A percentile compares a stretch with the other conserved stretches of the same genome.
phyloP scores from a whole-genome alignment of 2,797 vertebrate genomes.

The Anguilla anguilla region DNA sequence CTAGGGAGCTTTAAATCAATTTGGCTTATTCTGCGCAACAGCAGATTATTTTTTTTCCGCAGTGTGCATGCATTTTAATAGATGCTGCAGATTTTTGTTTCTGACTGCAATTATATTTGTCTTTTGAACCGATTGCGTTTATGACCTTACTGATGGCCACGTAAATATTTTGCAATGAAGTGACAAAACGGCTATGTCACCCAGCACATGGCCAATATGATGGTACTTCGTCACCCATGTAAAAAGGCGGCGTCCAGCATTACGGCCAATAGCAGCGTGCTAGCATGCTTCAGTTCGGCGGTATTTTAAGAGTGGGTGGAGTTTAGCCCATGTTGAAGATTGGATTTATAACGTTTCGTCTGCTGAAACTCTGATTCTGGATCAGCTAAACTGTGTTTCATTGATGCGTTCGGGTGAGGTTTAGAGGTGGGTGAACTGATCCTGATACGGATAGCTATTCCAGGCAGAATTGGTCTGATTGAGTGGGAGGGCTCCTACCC shows the following conservation, averaged over 20 bases:
- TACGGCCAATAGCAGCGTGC: conserved; percentile 16
- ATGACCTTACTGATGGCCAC: neutral
- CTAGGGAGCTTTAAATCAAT: too few species aligned
- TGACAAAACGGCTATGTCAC: neutral
- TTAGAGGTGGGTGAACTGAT: neutral
- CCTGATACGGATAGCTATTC: neutral
- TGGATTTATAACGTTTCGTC: neutral
- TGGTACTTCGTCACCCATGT: neutral
- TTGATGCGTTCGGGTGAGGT: too few species aligned
- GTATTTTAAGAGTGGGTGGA: neutral
- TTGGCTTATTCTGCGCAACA: neutral
- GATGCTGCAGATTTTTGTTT: neutral
- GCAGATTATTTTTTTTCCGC: neutral
- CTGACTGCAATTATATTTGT: neutral
- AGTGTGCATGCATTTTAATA: neutral
- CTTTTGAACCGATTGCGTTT: neutral
- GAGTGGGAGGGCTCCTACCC: conserved; percentile 29
- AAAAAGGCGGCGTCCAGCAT: neutral
- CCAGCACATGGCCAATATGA: neutral
- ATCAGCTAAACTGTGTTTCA: neutral
- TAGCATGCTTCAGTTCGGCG: conserved; percentile 51
- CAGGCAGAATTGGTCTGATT: conserved; percentile 44
- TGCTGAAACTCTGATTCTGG: neutral
- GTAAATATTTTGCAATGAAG: neutral
- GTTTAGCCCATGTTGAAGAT: conserved; percentile 51